These are phyloP conservation scores for Tipula confusa DNA, from an alignment of 2,888 invertebrate species.

Conservation along the genomic window DNA sequence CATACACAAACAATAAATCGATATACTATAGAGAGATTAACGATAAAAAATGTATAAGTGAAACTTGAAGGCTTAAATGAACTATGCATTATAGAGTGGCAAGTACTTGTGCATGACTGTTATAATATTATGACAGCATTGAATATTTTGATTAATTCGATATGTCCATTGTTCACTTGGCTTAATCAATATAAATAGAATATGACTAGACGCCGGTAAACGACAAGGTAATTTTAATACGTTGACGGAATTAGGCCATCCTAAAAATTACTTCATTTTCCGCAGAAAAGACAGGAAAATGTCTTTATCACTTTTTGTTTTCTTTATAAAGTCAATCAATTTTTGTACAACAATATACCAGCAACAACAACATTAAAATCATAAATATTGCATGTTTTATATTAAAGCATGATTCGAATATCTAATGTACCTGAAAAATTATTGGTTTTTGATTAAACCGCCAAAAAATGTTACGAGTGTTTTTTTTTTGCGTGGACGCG, in stretches of 20 bases:
- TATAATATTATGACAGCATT: conserved; percentile 1
- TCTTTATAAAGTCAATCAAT: neutral
- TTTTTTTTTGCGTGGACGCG: neutral
- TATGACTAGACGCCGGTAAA: neutral
- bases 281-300: neutral
- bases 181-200: neutral
- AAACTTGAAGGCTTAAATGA: neutral
- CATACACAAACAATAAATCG: neutral
- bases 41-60: neutral
- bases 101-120: neutral
- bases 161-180: neutral
- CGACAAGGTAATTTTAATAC: neutral
- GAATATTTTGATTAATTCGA: conserved; percentile 7
- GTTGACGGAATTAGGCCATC: neutral
- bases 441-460: neutral
- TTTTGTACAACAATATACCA: no score
- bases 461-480: neutral
- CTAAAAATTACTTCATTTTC: neutral
- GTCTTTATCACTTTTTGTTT: neutral
- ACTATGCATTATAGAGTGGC: neutral
- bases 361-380: neutral
- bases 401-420: neutral
- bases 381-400: conserved; percentile 12
- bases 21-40: neutral
- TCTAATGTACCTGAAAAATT: conserved; percentile 1